A percentile compares a stretch with the other conserved stretches of the same genome.
Conservation (phyloP, 2,888 invertebrate genomes). For the Eulithis prunata region DNA sequence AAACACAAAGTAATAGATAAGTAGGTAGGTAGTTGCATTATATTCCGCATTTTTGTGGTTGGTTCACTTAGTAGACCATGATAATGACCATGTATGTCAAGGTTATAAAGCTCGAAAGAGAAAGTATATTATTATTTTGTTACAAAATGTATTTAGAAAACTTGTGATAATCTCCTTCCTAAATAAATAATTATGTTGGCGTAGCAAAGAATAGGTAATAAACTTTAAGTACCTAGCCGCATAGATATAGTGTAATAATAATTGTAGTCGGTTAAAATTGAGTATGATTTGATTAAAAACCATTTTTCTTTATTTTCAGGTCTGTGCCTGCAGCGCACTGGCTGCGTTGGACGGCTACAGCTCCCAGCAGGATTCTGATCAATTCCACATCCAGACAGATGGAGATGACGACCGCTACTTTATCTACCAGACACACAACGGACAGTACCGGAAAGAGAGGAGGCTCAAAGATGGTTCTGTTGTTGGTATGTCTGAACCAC, state of each 20-base stretch:
- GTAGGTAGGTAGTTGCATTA: slow-evolving; percentile 10
- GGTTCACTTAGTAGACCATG: slow-evolving; percentile 8
- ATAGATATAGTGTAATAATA: too few relatives aligned
- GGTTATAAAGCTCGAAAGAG: slow-evolving; percentile 18
- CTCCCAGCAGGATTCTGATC: slow-evolving; percentile 88
- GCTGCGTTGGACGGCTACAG: slow-evolving; percentile 78
- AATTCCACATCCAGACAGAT: slow-evolving; percentile 96
- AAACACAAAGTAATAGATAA: slow-evolving; percentile 21
- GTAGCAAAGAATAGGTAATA: too few relatives aligned
- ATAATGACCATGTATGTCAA: slow-evolving; percentile 28
- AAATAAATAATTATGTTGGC: too few relatives aligned
- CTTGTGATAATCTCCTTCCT: too few relatives aligned
- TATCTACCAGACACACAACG: slow-evolving; percentile 94
- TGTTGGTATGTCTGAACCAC: slow-evolving; percentile 81
- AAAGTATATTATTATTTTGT: slow-evolving; percentile 16
- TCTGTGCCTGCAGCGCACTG: slow-evolving; percentile 69
- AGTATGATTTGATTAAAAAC: background rate
- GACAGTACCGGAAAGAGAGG: slow-evolving; percentile 95
- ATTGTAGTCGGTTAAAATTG: too few relatives aligned
- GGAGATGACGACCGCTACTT: slow-evolving; percentile 96
- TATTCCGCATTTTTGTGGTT: slow-evolving; percentile 28
- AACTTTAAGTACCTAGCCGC: too few relatives aligned
- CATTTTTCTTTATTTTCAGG: slow-evolving; percentile 49
- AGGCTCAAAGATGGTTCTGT: slow-evolving; percentile 94
- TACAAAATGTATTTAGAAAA: slow-evolving; percentile 5